Percentiles rank a stretch among this genome's conserved stretches.
Evolutionary conservation across 2,888 invertebrate genomes (phyloP).

Genomic region (Troglohyphantes excavatus): DNA sequence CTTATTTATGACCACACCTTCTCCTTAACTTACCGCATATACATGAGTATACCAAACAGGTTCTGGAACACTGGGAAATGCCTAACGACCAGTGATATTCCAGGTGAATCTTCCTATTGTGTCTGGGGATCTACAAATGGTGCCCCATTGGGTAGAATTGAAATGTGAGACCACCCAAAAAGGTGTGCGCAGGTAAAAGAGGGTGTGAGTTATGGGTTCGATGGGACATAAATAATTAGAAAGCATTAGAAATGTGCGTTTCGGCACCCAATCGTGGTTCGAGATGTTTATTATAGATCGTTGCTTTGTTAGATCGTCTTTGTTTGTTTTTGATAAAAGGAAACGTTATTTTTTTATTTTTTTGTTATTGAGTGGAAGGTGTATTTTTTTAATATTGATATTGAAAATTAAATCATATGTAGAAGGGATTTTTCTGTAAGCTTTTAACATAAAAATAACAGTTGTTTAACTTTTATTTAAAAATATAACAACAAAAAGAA

Average conservation of each 20-base stretch:
- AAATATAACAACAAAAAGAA: too few relatives aligned
- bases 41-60: constrained; percentile 20
- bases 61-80: neutral
- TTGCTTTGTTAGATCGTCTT: too few relatives aligned
- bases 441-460: too few relatives aligned
- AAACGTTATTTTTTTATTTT: too few relatives aligned
- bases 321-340: too few relatives aligned
- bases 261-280: constrained; percentile 42
- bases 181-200: constrained; percentile 76
- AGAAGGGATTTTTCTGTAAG: too few relatives aligned
- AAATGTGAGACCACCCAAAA: constrained; percentile 69
- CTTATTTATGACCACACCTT: constrained; percentile 29
- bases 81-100: constrained; percentile 31
- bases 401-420: too few relatives aligned
- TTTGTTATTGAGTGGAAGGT: too few relatives aligned
- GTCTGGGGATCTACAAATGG: constrained; percentile 11
- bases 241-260: constrained; percentile 56
- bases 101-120: constrained; percentile 70
- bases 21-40: constrained; percentile 11
- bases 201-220: constrained; percentile 35
- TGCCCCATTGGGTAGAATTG: constrained; percentile 63
- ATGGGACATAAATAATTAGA: constrained; percentile 73
- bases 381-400: too few relatives aligned
- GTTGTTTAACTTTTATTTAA: too few relatives aligned
- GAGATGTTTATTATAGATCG: neutral